phyloP scores from a whole-genome alignment of 2,888 invertebrate genomes.

The Drosophila pseudotakahashii region DNA sequence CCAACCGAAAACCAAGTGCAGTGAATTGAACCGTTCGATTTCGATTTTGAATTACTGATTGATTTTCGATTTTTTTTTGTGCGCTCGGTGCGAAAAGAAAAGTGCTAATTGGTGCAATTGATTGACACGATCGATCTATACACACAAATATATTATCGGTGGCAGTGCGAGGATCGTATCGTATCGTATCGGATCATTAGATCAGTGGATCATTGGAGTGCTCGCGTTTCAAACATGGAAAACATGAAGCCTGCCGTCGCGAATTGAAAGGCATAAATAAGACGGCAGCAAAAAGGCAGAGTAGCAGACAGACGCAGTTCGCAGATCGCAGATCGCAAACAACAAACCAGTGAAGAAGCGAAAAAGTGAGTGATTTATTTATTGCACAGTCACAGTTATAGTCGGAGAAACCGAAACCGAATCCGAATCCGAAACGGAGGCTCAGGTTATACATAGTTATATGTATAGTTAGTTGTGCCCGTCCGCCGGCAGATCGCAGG shows the following conservation, averaged over 20 bases:
- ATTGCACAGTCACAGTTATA: constrained; percentile 19
- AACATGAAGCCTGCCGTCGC: constrained; percentile 48
- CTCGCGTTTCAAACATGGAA: constrained; percentile 4
- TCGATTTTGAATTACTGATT: background rate
- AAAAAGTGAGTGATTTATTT: constrained; percentile 72
- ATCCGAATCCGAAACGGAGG: constrained; percentile 5
- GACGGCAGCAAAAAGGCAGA: constrained; percentile 5
- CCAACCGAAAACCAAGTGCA: constrained; percentile 10
- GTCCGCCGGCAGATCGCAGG: constrained; percentile 4
- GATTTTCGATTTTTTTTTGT: constrained; percentile 14
- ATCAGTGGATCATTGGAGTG: constrained; percentile 45
- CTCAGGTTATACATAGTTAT: background rate
- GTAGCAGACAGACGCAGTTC: constrained; percentile 3
- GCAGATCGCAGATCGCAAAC: constrained; percentile 10
- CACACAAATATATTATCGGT: background rate
- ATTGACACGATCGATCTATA: constrained; percentile 28
- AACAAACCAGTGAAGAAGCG: constrained; percentile 41
- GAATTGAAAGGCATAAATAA: constrained; percentile 36
- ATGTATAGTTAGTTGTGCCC: constrained; percentile 4
- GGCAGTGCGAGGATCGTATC: constrained; percentile 27
- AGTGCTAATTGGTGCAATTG: constrained; percentile 34
- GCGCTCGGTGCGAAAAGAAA: constrained; percentile 11
- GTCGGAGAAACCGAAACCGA: constrained; percentile 5
- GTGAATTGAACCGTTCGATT: background rate
- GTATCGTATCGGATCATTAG: constrained; percentile 47